These are phyloP conservation scores for Meriones unguiculatus DNA, from an alignment of 2,113 vertebrate species.

Conservation along the genomic window DNA sequence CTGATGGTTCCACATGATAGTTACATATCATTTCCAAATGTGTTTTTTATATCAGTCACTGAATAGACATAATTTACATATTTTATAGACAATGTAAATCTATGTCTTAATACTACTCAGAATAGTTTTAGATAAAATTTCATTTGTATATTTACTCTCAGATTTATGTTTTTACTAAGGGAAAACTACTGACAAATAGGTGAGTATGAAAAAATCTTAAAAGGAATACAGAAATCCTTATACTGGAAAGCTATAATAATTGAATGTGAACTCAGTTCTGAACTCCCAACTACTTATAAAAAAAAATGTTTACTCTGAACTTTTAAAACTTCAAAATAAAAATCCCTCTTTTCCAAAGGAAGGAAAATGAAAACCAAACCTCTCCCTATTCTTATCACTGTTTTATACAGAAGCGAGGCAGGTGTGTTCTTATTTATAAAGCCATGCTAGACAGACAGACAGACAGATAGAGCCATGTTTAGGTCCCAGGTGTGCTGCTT, in stretches of 20 bases:
- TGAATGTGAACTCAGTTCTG: neutral
- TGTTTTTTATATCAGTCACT: neutral
- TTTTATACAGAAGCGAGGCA: neutral
- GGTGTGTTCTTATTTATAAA: neutral
- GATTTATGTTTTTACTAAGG: neutral
- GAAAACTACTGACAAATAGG: neutral
- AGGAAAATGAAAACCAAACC: neutral
- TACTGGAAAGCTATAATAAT: neutral
- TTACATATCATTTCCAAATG: neutral
- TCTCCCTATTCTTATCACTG: neutral
- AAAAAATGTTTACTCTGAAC: neutral
- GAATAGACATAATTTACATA: neutral
- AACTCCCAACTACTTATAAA: neutral
- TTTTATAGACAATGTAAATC: conserved; percentile 1
- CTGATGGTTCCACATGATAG: neutral
- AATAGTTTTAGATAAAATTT: neutral
- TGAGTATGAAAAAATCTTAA: neutral
- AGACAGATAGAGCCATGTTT: neutral
- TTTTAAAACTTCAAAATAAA: conserved; percentile 5
- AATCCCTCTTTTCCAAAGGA: neutral
- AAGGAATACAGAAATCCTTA: neutral
- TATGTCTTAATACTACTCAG: neutral
- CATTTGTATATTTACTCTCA: neutral
- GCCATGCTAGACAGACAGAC: no score
- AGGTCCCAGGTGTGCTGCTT: neutral